Evolutionary conservation across 2,113 vertebrate genomes (phyloP).

Genomic region (Acanthisitta chloris): DNA sequence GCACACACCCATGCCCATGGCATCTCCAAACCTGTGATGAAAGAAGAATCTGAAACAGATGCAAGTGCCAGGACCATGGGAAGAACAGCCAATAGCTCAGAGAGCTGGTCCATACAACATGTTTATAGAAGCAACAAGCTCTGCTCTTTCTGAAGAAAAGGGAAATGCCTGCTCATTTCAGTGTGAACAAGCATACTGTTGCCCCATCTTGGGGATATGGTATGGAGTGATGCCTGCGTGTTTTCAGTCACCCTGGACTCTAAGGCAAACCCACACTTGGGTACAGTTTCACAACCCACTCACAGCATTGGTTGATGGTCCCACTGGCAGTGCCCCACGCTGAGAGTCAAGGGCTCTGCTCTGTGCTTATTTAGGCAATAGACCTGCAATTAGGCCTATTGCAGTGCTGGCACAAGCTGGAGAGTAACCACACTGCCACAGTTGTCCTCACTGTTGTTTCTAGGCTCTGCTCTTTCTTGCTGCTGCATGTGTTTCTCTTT

Average conservation of each 20-base stretch:
- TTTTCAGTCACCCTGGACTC: background rate
- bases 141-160: background rate
- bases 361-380: too few relatives aligned
- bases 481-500: background rate
- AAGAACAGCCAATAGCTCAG: background rate
- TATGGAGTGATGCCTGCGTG: background rate
- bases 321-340: fast-evolving
- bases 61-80: background rate
- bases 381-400: too few relatives aligned
- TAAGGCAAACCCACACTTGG: background rate
- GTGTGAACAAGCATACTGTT: background rate
- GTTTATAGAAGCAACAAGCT: background rate
- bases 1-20: background rate
- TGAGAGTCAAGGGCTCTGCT: background rate
- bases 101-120: background rate
- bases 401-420: background rate
- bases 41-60: background rate
- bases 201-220: background rate
- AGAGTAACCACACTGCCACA: background rate
- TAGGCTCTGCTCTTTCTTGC: background rate
- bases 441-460: background rate
- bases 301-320: fast-evolving
- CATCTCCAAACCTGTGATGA: background rate
- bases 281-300: background rate
- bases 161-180: background rate